Evolutionary conservation across 2,113 vertebrate genomes (phyloP).

Genomic region (Callithrix jacchus): DNA sequence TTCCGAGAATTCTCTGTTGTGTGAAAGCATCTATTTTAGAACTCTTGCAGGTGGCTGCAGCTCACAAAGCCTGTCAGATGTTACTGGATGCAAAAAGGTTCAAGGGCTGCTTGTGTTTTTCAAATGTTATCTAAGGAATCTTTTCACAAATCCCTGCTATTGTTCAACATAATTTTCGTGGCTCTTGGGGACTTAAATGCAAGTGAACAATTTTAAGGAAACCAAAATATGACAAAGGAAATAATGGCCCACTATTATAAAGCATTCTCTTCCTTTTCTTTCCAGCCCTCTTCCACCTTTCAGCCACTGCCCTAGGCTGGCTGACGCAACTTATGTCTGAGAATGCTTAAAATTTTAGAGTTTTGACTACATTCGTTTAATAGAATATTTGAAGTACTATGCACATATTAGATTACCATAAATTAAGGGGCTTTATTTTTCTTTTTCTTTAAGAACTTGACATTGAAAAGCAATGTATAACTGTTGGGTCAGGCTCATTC

Average conservation of each 20-base stretch:
- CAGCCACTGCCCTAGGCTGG: conserved; percentile 25
- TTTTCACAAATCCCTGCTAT: conserved; percentile 70
- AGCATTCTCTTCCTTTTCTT: conserved; percentile 49
- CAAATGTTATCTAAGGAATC: conserved; percentile 64
- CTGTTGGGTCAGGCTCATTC: conserved; percentile 69
- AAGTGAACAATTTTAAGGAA: conserved; percentile 71
- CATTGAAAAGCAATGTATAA: conserved; percentile 65
- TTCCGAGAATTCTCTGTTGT: conserved; percentile 68
- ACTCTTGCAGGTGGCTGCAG: conserved; percentile 72
- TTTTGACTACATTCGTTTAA: conserved; percentile 6
- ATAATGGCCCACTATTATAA: conserved; percentile 69
- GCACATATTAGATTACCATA: conserved; percentile 56
- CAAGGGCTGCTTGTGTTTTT: conserved; percentile 74
- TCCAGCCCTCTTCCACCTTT: background rate
- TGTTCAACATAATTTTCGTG: conserved; percentile 73
- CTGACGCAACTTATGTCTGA: conserved; percentile 7
- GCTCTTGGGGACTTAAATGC: conserved; percentile 69
- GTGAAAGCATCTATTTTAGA: conserved; percentile 74
- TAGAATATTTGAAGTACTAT: conserved; percentile 14
- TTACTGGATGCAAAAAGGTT: conserved; percentile 68
- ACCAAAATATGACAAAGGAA: conserved; percentile 76
- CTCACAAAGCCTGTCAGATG: conserved; percentile 76
- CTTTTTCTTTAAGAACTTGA: conserved; percentile 27
- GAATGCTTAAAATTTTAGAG: conserved; percentile 41
- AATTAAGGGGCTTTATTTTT: conserved; percentile 49